Base-by-base conservation (phyloP, 2,797 vertebrate genomes). In the Taenioides sp. region DNA sequence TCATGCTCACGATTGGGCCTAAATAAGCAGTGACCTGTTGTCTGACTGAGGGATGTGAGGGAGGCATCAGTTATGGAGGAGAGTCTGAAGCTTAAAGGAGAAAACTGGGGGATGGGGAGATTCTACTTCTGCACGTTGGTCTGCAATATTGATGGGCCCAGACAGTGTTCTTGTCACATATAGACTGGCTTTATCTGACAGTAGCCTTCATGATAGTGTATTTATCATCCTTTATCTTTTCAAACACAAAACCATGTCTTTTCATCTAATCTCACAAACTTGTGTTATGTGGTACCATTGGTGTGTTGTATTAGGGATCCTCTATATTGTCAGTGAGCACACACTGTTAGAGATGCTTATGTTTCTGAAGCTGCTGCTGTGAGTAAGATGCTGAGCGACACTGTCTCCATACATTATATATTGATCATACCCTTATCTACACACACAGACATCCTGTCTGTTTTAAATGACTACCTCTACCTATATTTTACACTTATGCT, bases 61-160 rank as follows among this genome's bases (percentile, higher is more conserved):
- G 84, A 85, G 87, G 84, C 83, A 82, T 85, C 81, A 69, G 72
- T 76, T 83, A 88, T 79, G 7, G 74, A 89, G 80, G 74, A 83
- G 80, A 78, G 72, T 60, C 71, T 75, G 75, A 78, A 80, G 88
- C 80, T 77, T 52, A 76, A 69, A 62, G 71, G 82, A 74, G 76
- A 63, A 78, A 81, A 80, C 58, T 88, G 89, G 89, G 88, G 91
- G 88, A 89, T 85, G 87, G 89, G 87, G 87, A 89, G 87, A 77
- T 83, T 85, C 70, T 82, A 10, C 86, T 85, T 80, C 83, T 77
- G 37, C 80, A 74, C 70, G 67, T n/a, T 58, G 74, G 67, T 50
- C 61, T 72, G 55, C 52, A 76, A 22, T 65, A 79, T 67, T 79
- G 72, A 83, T 47, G 67, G 58, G 65, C 69, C 61, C 22, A 62